Evolutionary conservation across 2,113 vertebrate genomes (phyloP), one percentile per base, ranked within the genome.

Genomic region (Corythornis vintsioides): DNA sequence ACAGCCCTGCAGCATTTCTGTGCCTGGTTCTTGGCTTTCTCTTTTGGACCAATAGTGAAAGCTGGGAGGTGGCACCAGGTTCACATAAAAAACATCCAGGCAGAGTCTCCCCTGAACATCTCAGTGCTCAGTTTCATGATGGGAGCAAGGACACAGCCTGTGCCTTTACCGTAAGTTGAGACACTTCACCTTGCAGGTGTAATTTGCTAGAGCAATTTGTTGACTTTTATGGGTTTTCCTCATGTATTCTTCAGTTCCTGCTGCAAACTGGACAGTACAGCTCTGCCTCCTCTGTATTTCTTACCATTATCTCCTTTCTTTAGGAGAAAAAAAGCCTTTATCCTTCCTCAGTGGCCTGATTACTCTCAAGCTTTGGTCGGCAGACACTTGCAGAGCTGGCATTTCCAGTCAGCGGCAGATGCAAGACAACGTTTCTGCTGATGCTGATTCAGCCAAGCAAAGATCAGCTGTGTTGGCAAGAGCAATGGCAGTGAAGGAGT

Each of bases 211-310:
- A 35, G 35, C 3, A 47, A 8, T 40, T 33, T 7, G 16, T 22
- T 89, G 65, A 21, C 45, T 65, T 55, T 6, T 21, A 4, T 69
- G 67, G 73, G 2, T 31, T 87, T 82, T 21, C 10, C 29, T 60
- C 0, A 0, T 25, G 19, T 31, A 3, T 8, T 28, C 13, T 56
- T 71, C 35, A 40, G n/a, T 61, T n/a, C 59, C 31, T 47, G 57
- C 40, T 50, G 40, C 45, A 66, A 7, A 74, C 24, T 33, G 35
- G 24, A 13, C 24, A 19, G 6, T 48, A 28, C 12, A 67, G 15
- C 24, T 55, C 4, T 74, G 26, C 60, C 33, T 77, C 21, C 25
- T 56, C 47, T 70, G 28, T 26, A 47, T 79, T 74, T 86, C 31
- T 52, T 26, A 48, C 10, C 50, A 6, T 73, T 40, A n/a, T 25